Conservation (phyloP, 1,140 invertebrate species). For the Scaptomyza graminum region DNA sequence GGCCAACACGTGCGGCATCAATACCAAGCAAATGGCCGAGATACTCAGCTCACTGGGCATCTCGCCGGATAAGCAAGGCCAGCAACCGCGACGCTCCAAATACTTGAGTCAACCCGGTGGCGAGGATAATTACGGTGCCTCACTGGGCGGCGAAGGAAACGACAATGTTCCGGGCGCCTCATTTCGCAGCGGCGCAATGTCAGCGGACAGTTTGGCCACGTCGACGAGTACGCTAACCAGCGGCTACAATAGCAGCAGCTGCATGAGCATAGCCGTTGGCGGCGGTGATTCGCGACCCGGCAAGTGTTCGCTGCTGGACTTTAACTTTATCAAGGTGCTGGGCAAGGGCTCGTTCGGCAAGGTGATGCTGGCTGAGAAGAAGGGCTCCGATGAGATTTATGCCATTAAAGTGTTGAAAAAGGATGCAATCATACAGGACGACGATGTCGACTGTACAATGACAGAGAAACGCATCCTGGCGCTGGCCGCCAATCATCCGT, state of each 20-base stretch:
- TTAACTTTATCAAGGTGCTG: conserved; percentile 98
- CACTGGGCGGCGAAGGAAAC: conserved; percentile 58
- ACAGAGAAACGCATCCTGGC: conserved; percentile 99
- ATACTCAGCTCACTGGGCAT: conserved; percentile 96
- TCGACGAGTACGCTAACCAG: conserved; percentile 71
- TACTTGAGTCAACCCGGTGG: conserved; percentile 85
- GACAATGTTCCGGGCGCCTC: conserved; percentile 64
- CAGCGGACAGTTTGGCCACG: conserved; percentile 64
- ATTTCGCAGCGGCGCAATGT: conserved; percentile 69
- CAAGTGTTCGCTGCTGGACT: conserved; percentile 93
- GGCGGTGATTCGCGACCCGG: conserved; percentile 83
- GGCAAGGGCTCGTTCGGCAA: conserved; percentile 99
- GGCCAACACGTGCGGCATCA: conserved; percentile 99
- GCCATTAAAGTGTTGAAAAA: conserved; percentile 99
- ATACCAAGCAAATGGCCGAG: conserved; percentile 97
- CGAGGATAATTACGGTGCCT: conserved; percentile 84
- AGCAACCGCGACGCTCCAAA: conserved; percentile 87
- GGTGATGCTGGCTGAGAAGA: conserved; percentile 98
- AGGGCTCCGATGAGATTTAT: conserved; percentile 97
- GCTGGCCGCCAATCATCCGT: conserved; percentile 98
- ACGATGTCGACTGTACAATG: conserved; percentile 99
- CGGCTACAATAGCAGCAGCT: conserved; percentile 74
- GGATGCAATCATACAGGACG: conserved; percentile 99
- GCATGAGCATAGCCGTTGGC: conserved; percentile 57
- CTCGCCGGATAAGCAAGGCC: conserved; percentile 93